Conservation (phyloP, 2,888 invertebrate species). For the Caenorhabditis becei region DNA sequence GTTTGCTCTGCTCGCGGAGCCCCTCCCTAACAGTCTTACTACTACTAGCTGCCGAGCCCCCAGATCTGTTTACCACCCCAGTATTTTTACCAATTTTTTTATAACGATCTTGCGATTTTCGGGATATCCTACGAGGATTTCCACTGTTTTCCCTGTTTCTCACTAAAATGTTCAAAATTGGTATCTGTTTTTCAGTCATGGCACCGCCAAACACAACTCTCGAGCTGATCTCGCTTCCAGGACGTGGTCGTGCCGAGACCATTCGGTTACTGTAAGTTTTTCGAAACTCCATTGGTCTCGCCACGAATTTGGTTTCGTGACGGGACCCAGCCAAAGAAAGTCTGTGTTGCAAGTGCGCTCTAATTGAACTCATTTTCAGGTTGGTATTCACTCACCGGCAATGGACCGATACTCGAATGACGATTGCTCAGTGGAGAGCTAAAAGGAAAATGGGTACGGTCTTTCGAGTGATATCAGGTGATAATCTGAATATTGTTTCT, state of each 20-base stretch:
- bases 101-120: background rate
- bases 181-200: slow-evolving; percentile 16
- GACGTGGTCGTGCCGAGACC: slow-evolving; percentile 73
- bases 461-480: too few species aligned
- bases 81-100: slow-evolving; percentile 26
- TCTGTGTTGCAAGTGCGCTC: too few species aligned
- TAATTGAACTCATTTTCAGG: slow-evolving; percentile 25
- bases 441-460: slow-evolving; percentile 64
- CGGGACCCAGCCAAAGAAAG: too few species aligned
- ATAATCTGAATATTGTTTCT: slow-evolving; percentile 16
- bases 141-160: slow-evolving; percentile 3
- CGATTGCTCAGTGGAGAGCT: slow-evolving; percentile 69
- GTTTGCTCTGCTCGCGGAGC: slow-evolving; percentile 36
- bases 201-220: slow-evolving; percentile 42
- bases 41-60: slow-evolving; percentile 12
- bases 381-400: slow-evolving; percentile 62
- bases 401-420: slow-evolving; percentile 70
- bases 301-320: too few species aligned
- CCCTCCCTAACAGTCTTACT: slow-evolving; percentile 40
- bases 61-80: slow-evolving; percentile 7
- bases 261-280: slow-evolving; percentile 69
- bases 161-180: background rate
- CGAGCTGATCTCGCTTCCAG: slow-evolving; percentile 72
- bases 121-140: background rate
- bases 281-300: background rate